These are phyloP conservation scores for Megatriorchis doriae DNA, from an alignment of 2,113 vertebrate genomes.

Conservation along the genomic window DNA sequence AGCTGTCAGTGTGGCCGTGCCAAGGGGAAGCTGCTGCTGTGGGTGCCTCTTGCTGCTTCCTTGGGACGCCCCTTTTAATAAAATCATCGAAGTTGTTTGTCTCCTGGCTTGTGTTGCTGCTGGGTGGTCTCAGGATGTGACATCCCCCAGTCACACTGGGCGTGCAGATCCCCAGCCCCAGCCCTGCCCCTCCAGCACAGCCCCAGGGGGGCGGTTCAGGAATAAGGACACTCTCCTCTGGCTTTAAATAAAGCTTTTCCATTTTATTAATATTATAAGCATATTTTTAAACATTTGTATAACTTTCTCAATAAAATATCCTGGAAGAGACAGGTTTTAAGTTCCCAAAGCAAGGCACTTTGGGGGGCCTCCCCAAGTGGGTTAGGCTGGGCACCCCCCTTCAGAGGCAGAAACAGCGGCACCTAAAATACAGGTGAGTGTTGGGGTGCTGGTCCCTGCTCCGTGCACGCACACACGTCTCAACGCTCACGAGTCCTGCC, in stretches of 20 bases:
- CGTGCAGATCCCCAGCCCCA: not conserved
- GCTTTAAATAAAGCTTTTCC: constrained; percentile 77
- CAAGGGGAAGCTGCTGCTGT: not conserved
- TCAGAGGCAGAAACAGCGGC: not conserved
- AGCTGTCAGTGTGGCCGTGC: rapidly evolving
- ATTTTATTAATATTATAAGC: constrained; percentile 79
- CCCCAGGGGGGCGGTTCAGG: not conserved
- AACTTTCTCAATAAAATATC: constrained; percentile 72
- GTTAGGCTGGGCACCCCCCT: not conserved
- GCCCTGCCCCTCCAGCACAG: not conserved
- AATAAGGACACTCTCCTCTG: not conserved
- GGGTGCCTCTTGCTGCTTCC: not conserved
- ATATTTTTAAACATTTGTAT: constrained; percentile 73
- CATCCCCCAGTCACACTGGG: not conserved
- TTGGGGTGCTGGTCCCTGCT: not conserved
- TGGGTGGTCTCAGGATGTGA: not conserved
- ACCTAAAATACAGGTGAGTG: not conserved
- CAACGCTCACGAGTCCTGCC: not conserved
- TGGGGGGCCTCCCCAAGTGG: not conserved
- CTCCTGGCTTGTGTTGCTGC: not conserved
- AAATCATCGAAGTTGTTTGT: not conserved
- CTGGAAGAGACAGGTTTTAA: constrained; percentile 42
- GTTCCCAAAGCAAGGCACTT: constrained; percentile 71
- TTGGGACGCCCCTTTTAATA: not conserved
- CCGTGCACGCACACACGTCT: not conserved